Evolutionary conservation across 2,113 vertebrate genomes (phyloP), one percentile per base, ranked within the genome.

Genomic region (Austrofundulus limnaeus): DNA sequence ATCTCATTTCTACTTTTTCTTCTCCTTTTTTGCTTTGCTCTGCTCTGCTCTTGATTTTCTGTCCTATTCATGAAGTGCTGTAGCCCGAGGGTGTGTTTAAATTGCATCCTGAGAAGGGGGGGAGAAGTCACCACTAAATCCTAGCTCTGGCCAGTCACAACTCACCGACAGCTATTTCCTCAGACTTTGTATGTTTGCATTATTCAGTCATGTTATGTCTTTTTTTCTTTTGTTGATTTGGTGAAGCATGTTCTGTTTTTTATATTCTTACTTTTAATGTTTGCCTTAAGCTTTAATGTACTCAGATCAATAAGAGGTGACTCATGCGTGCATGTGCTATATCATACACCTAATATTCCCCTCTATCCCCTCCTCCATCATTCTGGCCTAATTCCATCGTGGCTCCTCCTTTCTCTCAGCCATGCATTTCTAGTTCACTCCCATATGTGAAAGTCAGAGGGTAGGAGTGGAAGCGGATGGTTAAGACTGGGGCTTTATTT

Each of bases 21-120:
- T 80, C 78, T 84, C 71, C 60, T 70, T 81, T 72, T 78, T 77
- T 75, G 69, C 78, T 79, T 78, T 58, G 37, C 80, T 82, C 63
- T 76, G 61, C 86, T 86, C 83, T 88, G 78, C 86, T 84, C 87
- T 85, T 90, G 87, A 84, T 87, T 88, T 87, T 88, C 75, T 89
- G 85, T 90, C 88, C 88, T 87, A 89, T 89, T 88, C 84, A 91
- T 85, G 83, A 89, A 85, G 84, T 86, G 77, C 72, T 82, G 77
- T 80, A 83, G 83, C 90, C 87, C 8, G 45, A 85, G 88, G 91
- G 84, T 88, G 87, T 90, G 87, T 92, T 91, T 91, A 92, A 91
- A 92, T 91, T 90, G 87, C 87, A 88, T 90, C 86, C 87, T 83
- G 88, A 58, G 69, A 86, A 74, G 78, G 63, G 9, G n/a, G 63